Conservation (phyloP, 1,140 invertebrate genomes). For the Scaptodrosophila lebanonensis region DNA sequence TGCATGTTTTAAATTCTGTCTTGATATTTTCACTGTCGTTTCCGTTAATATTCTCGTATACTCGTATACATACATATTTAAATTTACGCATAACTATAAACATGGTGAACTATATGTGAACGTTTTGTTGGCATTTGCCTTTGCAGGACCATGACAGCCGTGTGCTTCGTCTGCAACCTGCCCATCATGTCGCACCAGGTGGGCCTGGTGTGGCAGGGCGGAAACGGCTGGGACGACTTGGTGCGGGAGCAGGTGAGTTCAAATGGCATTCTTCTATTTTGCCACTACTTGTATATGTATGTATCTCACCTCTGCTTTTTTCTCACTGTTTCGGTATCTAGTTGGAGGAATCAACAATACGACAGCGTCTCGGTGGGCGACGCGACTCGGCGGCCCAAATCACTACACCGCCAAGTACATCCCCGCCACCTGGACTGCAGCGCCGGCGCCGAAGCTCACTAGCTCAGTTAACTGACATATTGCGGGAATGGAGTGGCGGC, state of each 20-base stretch:
- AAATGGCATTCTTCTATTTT: background rate
- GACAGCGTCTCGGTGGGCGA: slow-evolving; percentile 87
- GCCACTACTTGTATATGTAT: background rate
- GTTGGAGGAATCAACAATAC: slow-evolving; percentile 89
- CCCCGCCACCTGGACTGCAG: slow-evolving; percentile 79
- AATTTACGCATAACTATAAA: background rate
- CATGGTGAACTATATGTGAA: background rate
- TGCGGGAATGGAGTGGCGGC: slow-evolving; percentile 89
- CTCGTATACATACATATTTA: no score
- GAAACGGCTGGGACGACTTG: slow-evolving; percentile 94
- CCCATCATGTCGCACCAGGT: slow-evolving; percentile 96
- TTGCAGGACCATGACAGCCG: slow-evolving; percentile 92
- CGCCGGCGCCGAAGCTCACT: slow-evolving; percentile 88
- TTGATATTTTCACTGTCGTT: no score
- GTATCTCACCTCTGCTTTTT: background rate
- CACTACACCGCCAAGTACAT: slow-evolving; percentile 84
- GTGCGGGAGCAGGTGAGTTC: slow-evolving; percentile 83
- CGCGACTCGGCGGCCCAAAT: slow-evolving; percentile 93
- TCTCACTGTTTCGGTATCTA: no score
- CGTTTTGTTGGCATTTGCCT: slow-evolving; percentile 18
- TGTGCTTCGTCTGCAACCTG: slow-evolving; percentile 96
- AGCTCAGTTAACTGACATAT: slow-evolving; percentile 91
- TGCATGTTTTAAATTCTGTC: no score
- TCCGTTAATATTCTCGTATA: no score
- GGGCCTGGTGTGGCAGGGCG: slow-evolving; percentile 93